Evolutionary conservation across 2,888 invertebrate genomes (phyloP), one percentile per base, ranked within the genome.

Genomic region (Argynnis bischoffii): DNA sequence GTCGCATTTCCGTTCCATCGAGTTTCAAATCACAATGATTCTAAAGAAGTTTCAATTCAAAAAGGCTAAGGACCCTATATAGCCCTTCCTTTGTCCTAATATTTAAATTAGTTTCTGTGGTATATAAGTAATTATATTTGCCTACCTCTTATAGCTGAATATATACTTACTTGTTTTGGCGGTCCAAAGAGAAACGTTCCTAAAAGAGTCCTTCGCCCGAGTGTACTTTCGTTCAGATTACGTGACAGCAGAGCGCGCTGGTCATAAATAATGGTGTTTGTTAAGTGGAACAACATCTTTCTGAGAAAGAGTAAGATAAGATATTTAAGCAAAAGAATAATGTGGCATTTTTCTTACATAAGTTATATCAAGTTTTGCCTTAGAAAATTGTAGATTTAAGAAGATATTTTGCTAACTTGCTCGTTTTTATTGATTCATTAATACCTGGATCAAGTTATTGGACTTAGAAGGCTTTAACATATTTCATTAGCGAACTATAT

Each of bases 181-280:
- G 59, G 26, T 48, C 59, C 48, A 59, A 59, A 59, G 47, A 48
- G 47, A 59, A 59, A 48, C 59, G 59, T 16, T 48, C 26, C 48
- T 47, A 59, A 59, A 57, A 65, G 65, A 47, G 65, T 53, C 57
- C 65, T 54, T 47, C 6, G 16, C 57, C 53, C 35, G 31, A 65
- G 65, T 59, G 53, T 56, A 57, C 47, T 51, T 59, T 57, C 46
- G 57, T 53, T 47, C 31, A 65, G 57, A 59, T 65, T 65, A 65
- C 65, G 57, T 35, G 65, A 53, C 65, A 54, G 53, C 50, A 55
- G 35, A 11, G 35, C 65, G 57, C 59, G 53, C 57, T 54, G 46
- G 57, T 46, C 59, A 31, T 51, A 59, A 59, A 59, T 65, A 57
- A 65, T 59, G 59, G 47, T 26, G 48, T 26, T 48, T 47, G 57